Evolutionary conservation across 2,888 invertebrate species (phyloP), one percentile per base, ranked within the genome.

Genomic region (Rhagophthalmus giganteus): DNA sequence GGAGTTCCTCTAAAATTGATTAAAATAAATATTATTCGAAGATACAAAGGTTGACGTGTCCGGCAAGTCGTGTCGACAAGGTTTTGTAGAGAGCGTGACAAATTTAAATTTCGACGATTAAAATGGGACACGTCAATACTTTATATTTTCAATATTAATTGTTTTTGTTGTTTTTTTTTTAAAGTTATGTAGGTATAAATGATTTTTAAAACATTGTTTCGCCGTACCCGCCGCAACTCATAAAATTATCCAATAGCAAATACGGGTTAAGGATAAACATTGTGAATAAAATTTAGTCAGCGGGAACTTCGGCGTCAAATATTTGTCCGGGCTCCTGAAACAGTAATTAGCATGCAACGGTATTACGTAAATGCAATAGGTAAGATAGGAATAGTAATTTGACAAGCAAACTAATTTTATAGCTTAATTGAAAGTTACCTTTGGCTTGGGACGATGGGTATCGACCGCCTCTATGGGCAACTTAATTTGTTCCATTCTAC

Each of bases 381-480:
- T 6, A 8, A n/a, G 25, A 12, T 25, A 37, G n/a, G 10, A 24
- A 26, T 26, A 13, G 9, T 12, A 24, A 37, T 20, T 37, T 34
- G 7, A 30, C 11, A 30, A 13, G 7, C 34, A 34, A 37, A 37
- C 37, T 37, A 24, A 24, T 25, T 13, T 24, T 24, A 24, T 37
- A 24, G 16, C 12, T 12, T 37, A 25, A 10, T 13, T 35, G 10
- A 34, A 26, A 10, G n/a, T 27, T 47, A 89, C 88, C 77, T 81
- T 79, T 64, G 96, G 96, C 77, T 94, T 95, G 47, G 92, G 84
- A 38, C 96, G 85, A 76, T 99, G 97, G 39, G 98, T 99, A 76
- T 98, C 93, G 48, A 98, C 98, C 54, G 97, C 96, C 49, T 89
- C 89, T 41, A 98, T 88, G 27, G 92, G 88, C 60, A 99, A 81